Evolutionary conservation across 2,113 vertebrate species (phyloP).

Genomic region (Isurus oxyrinchus): DNA sequence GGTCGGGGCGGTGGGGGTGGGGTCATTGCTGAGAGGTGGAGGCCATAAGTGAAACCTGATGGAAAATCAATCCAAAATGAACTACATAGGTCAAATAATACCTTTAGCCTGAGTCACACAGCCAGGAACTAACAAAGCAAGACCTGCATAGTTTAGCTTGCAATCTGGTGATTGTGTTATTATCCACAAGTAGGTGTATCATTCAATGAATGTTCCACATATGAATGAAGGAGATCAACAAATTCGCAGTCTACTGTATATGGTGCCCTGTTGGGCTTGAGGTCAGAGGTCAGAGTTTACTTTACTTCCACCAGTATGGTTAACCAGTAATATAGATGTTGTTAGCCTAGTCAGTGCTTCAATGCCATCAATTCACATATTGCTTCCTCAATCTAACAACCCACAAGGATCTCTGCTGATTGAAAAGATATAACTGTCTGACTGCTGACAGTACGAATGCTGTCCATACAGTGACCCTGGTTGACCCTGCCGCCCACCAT

Average conservation of each 20-base stretch:
- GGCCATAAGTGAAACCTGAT: constrained; percentile 66
- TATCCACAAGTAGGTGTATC: not conserved
- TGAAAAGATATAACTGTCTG: not conserved
- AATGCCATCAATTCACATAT: not conserved
- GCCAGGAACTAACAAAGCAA: not conserved
- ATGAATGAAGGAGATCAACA: not conserved
- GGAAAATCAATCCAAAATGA: constrained; percentile 75
- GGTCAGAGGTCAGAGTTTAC: not conserved
- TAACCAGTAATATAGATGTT: too few relatives aligned
- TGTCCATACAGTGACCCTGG: not conserved
- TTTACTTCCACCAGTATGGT: not conserved
- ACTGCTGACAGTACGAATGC: not conserved
- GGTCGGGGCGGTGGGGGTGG: not conserved
- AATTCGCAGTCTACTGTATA: not conserved
- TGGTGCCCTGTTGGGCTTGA: not conserved
- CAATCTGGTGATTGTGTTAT: not conserved
- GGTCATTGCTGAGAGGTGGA: constrained; percentile 32
- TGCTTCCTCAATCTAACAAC: not conserved
- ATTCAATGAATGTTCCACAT: too few relatives aligned
- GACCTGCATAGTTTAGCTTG: not conserved
- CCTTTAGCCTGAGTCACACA: constrained; percentile 50
- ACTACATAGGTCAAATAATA: constrained; percentile 46
- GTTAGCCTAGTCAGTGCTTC: not conserved
- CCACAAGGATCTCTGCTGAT: not conserved
- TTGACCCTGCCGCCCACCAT: not conserved